Base-by-base conservation (phyloP, 2,113 vertebrate genomes). In the Pollachius pollachius region DNA sequence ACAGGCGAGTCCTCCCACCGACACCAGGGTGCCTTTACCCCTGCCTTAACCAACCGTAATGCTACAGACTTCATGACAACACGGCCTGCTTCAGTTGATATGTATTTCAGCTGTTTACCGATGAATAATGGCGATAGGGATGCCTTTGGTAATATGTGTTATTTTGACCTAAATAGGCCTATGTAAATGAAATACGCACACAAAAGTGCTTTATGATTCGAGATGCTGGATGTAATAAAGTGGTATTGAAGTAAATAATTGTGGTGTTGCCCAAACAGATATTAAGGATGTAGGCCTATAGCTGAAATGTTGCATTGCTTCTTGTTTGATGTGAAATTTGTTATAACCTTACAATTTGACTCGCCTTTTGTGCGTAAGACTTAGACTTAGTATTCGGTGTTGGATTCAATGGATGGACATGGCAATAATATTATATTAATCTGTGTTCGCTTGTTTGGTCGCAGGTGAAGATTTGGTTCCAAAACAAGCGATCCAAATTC, bases 391-490 rank as follows among this genome's bases (percentile, higher is more conserved):
- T 57, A 3, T 57, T 13, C 6, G 17, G 21, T 18, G n/a, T 21
- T 60, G 0, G 0, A 21, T 60, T 60, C 13, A 19, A 18, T 60
- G 7, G 54, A 7, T 16, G 27, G 23, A 62, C 21, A 23, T 62
- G 25, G 62, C 9, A 25, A 18, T 64, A 17, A n/a, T n/a, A 64
- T 34, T 11, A 62, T 23, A 11, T 23, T 17, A 2, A 63, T 41
- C n/a, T 25, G 1, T 41, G 18, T 64, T 27, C 15, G 2, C 52
- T 69, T 70, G 48, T 23, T 64, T 67, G 69, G 67, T 64, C 41
- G 8, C 85, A 97, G 96, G 95, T 97, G 75, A 97, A 97, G 90
- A 97, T 97, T 71, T 97, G 96, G 96, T 97, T 97, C 87, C 96
- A 97, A 80, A 97, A 97, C 88, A 97, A 97, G 83, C 92, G 96